A percentile compares a stretch with the other conserved stretches of the same genome.
Conservation (phyloP, 2,888 invertebrate genomes). For the Thymelicus sylvestris region DNA sequence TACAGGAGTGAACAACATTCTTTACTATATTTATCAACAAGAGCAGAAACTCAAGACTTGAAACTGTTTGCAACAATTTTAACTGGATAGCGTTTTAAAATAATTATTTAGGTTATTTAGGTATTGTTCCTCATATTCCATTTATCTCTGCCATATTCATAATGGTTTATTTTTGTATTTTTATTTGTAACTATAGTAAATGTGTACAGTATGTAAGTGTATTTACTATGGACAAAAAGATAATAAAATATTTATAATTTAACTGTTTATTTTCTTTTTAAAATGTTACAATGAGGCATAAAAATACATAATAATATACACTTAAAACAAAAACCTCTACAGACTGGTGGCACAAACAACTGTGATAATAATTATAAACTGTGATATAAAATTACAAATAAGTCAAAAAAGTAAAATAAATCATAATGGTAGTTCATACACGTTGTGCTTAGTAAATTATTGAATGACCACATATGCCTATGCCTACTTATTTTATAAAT, state of each 20-base stretch:
- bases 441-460: constrained; percentile 12
- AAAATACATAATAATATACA: constrained; percentile 13
- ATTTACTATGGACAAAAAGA: neutral
- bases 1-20: no score
- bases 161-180: no score
- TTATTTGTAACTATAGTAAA: no score
- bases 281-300: constrained; percentile 17
- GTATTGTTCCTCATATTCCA: no score
- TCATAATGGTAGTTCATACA: constrained; percentile 1
- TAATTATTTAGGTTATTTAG: no score
- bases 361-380: constrained; percentile 3
- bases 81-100: no score
- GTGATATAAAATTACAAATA: constrained; percentile 5
- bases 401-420: constrained; percentile 5
- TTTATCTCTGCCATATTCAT: no score
- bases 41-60: no score
- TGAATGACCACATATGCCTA: constrained; percentile 2
- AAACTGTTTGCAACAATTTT: no score
- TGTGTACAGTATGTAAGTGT: no score
- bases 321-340: constrained; percentile 19
- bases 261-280: constrained; percentile 3
- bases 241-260: constrained; percentile 3
- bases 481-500: constrained; percentile 4
- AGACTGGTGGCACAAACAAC: constrained; percentile 17
- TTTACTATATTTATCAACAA: no score